Evolutionary conservation across 1,140 invertebrate genomes (phyloP).

Genomic region (Asbolus verrucosus): DNA sequence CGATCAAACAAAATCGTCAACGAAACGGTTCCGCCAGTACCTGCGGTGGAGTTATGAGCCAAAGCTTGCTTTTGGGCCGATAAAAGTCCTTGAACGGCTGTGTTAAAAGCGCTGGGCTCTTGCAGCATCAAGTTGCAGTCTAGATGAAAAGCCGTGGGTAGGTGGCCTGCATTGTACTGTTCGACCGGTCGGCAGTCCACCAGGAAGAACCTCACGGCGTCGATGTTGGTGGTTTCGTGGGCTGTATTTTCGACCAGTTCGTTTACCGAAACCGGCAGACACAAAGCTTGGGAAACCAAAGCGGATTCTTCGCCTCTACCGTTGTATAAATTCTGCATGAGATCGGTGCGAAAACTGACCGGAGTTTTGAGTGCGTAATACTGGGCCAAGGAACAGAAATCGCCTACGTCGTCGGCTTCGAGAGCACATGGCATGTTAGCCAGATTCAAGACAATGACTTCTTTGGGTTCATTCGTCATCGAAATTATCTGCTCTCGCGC

Average conservation of each 20-base stretch:
- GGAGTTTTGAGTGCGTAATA: constrained; percentile 95
- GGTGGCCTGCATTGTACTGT: constrained; percentile 96
- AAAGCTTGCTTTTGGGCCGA: constrained; percentile 91
- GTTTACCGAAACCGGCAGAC: constrained; percentile 91
- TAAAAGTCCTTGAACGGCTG: constrained; percentile 93
- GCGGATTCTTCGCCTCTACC: constrained; percentile 64
- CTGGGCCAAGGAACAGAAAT: constrained; percentile 95
- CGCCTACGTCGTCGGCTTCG: constrained; percentile 94
- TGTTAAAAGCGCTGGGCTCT: constrained; percentile 93
- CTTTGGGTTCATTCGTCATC: constrained; percentile 80
- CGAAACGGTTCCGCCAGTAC: too few relatives aligned
- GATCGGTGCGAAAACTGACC: constrained; percentile 86
- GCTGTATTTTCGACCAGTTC: constrained; percentile 81
- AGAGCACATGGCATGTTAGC: constrained; percentile 84
- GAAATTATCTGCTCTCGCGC: constrained; percentile 90
- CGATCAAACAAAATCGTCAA: too few relatives aligned
- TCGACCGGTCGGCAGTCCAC: constrained; percentile 97
- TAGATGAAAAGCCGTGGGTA: constrained; percentile 97
- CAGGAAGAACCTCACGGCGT: constrained; percentile 90
- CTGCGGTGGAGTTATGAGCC: constrained; percentile 87
- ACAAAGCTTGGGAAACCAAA: constrained; percentile 87
- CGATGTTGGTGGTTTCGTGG: constrained; percentile 68
- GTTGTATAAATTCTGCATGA: constrained; percentile 67
- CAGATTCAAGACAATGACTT: constrained; percentile 79
- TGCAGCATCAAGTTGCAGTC: constrained; percentile 98